Percentiles rank a stretch among this genome's conserved stretches.
Evolutionary conservation across 2,113 vertebrate genomes (phyloP).

Genomic region (Mugil cephalus): DNA sequence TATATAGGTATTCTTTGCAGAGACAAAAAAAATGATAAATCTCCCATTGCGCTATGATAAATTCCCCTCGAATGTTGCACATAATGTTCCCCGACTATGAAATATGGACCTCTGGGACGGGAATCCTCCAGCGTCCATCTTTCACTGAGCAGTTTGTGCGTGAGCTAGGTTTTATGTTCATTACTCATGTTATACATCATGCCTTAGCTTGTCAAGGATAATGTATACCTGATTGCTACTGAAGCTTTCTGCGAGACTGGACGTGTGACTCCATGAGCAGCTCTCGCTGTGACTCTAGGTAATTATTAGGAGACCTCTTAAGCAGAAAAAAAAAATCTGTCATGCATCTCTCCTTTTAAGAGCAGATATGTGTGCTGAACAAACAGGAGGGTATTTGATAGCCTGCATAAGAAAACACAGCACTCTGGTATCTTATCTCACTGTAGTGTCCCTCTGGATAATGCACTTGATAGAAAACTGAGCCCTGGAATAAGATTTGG

Average conservation of each 20-base stretch:
- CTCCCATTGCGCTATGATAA: conserved; percentile 58
- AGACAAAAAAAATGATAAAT: conserved; percentile 70
- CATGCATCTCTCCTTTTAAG: not conserved
- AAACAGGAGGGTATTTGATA: conserved; percentile 39
- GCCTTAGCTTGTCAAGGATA: conserved; percentile 19
- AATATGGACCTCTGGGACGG: conserved; percentile 61
- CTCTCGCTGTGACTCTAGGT: conserved; percentile 3
- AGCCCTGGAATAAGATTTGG: conserved; percentile 31
- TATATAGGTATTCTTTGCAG: conserved; percentile 27
- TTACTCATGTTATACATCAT: conserved; percentile 15
- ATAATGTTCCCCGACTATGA: conserved; percentile 62
- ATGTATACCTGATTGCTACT: conserved; percentile 25
- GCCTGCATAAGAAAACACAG: conserved; percentile 30
- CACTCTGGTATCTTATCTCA: conserved; percentile 31
- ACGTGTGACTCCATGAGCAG: conserved; percentile 7
- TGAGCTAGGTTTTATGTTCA: conserved; percentile 25
- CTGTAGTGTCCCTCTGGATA: conserved; percentile 34
- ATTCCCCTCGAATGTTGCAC: conserved; percentile 60
- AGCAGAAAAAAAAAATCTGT: not conserved
- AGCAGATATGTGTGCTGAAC: conserved; percentile 28
- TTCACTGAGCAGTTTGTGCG: conserved; percentile 59
- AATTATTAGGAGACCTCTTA: not conserved
- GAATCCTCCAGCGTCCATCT: conserved; percentile 59
- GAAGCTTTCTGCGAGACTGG: not conserved
- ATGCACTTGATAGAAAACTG: conserved; percentile 38